phyloP scores from a whole-genome alignment of 2,113 vertebrate genomes.

The Cryptomyrus ogoouensis region DNA sequence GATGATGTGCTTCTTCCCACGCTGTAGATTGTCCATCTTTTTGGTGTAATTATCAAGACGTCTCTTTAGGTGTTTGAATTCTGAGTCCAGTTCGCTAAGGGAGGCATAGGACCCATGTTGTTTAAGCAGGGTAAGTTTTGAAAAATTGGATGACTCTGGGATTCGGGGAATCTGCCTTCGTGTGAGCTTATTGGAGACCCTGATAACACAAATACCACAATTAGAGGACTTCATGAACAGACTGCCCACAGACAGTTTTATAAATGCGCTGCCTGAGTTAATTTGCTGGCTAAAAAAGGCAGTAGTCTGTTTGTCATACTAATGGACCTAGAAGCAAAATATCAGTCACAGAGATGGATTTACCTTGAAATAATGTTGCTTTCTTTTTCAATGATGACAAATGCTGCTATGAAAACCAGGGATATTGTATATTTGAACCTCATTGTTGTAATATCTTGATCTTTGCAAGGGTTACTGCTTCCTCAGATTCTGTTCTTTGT shows the following conservation, averaged over 20 bases:
- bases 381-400: slow-evolving; percentile 94
- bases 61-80: too few species aligned
- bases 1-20: too few species aligned
- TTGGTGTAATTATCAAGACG: too few species aligned
- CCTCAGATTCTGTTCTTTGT: too few species aligned
- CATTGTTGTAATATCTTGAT: too few species aligned
- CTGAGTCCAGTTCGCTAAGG: too few species aligned
- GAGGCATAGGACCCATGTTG: too few species aligned
- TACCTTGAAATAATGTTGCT: slow-evolving; percentile 96
- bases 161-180: slow-evolving; percentile 72
- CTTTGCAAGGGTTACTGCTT: too few species aligned
- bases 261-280: not conserved
- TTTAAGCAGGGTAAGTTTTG: slow-evolving; percentile 35
- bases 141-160: slow-evolving; percentile 54
- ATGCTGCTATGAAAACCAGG: slow-evolving; percentile 76
- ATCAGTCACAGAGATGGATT: slow-evolving; percentile 31
- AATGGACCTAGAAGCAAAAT: not conserved
- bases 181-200: slow-evolving; percentile 82
- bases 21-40: too few species aligned
- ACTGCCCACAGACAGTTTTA: too few species aligned
- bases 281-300: not conserved
- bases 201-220: slow-evolving; percentile 39
- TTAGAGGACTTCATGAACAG: not conserved
- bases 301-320: not conserved
- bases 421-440: slow-evolving; percentile 74